Conservation (phyloP, 2,888 invertebrate genomes). For the Neocrepidodera transversa region DNA sequence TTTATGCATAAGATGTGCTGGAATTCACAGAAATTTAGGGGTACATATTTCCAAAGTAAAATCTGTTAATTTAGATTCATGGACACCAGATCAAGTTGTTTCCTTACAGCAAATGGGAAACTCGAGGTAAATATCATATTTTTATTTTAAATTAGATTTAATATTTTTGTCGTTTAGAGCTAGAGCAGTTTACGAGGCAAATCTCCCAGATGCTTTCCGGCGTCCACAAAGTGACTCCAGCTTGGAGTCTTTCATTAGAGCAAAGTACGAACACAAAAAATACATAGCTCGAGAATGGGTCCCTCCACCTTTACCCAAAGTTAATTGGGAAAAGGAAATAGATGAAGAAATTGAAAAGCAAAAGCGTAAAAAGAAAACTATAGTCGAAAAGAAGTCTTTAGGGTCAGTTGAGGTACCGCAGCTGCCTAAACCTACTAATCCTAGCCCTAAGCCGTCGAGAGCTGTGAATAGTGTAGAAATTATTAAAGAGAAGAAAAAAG, state of each 20-base stretch:
- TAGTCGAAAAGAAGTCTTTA: slow-evolving; percentile 57
- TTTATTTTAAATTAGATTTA: neutral
- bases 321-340: slow-evolving; percentile 73
- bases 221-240: slow-evolving; percentile 94
- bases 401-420: slow-evolving; percentile 63
- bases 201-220: slow-evolving; percentile 91
- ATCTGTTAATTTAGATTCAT: slow-evolving; percentile 96
- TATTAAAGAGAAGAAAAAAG: slow-evolving; percentile 47
- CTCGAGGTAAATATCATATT: slow-evolving; percentile 61
- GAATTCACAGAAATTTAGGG: slow-evolving; percentile 97
- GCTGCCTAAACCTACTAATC: slow-evolving; percentile 67
- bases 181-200: slow-evolving; percentile 96
- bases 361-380: slow-evolving; percentile 80
- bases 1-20: slow-evolving; percentile 97
- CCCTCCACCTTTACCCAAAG: slow-evolving; percentile 81
- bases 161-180: slow-evolving; percentile 65
- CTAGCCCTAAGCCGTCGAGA: slow-evolving; percentile 64
- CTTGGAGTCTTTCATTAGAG: slow-evolving; percentile 94
- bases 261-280: slow-evolving; percentile 98
- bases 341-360: slow-evolving; percentile 70
- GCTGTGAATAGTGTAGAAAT: slow-evolving; percentile 37
- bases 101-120: slow-evolving; percentile 98
- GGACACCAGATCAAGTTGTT: slow-evolving; percentile 94
- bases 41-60: slow-evolving; percentile 99
- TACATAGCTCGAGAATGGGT: slow-evolving; percentile 99